Conservation (phyloP, 2,113 vertebrate genomes). For the Heterotis niloticus region DNA sequence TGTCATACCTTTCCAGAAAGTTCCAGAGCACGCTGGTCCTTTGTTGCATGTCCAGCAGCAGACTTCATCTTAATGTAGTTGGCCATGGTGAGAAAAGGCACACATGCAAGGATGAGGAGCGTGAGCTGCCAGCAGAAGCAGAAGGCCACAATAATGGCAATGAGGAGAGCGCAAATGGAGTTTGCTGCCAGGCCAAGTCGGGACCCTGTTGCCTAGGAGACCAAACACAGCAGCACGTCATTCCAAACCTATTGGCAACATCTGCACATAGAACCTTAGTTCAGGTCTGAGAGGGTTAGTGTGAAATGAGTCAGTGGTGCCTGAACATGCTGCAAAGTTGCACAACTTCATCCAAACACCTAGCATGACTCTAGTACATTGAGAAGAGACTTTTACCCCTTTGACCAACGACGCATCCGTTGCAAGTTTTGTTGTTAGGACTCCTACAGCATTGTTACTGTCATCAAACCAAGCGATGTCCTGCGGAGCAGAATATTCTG, state of each 20-base stretch:
- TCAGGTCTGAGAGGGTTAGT: too few relatives aligned
- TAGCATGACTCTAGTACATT: conserved; percentile 33
- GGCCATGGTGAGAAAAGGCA: conserved; percentile 60
- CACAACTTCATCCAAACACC: not conserved
- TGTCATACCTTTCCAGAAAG: conserved; percentile 61
- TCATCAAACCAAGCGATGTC: conserved; percentile 68
- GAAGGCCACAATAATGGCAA: conserved; percentile 60
- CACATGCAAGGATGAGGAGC: conserved; percentile 61
- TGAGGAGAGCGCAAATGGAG: conserved; percentile 37
- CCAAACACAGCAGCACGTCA: conserved; percentile 22
- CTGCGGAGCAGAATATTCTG: conserved; percentile 23
- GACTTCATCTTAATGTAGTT: conserved; percentile 54
- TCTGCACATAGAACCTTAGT: too few relatives aligned
- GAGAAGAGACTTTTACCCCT: conserved; percentile 56
- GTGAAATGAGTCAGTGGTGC: not conserved
- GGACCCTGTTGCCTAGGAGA: conserved; percentile 56
- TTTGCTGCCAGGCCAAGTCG: conserved; percentile 53
- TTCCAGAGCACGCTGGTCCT: conserved; percentile 67
- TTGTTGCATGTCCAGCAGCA: conserved; percentile 57
- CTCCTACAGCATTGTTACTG: conserved; percentile 60
- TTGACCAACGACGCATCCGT: conserved; percentile 70
- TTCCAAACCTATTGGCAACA: not conserved
- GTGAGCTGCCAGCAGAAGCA: conserved; percentile 64
- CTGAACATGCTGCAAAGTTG: not conserved
- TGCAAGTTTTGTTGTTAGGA: conserved; percentile 71